A percentile compares a stretch with the other conserved stretches of the same genome.
Evolutionary conservation across 2,797 vertebrate genomes (phyloP).

Genomic region (Gambusia yucatana): DNA sequence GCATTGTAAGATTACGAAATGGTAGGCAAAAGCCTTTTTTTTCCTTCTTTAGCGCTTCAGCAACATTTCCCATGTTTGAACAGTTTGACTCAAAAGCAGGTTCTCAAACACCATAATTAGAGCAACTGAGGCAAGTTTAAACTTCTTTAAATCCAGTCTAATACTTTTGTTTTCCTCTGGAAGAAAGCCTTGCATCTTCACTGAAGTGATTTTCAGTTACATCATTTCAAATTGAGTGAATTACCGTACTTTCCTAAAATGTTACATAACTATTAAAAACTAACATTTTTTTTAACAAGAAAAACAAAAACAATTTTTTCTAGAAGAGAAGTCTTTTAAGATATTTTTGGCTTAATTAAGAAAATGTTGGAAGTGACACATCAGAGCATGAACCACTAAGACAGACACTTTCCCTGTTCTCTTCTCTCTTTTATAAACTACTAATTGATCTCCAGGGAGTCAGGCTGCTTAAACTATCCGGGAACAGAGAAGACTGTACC

Average conservation of each 20-base stretch:
- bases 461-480: constrained; percentile 72
- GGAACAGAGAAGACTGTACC: constrained; percentile 63
- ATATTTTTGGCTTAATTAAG: constrained; percentile 78
- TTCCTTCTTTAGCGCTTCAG: neutral
- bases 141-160: neutral
- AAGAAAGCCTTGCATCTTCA: constrained; percentile 29
- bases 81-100: neutral
- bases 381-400: constrained; percentile 74
- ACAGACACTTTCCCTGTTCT: constrained; percentile 71
- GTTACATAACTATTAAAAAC: constrained; percentile 35
- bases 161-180: constrained; percentile 25
- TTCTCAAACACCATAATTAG: neutral
- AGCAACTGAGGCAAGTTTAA: neutral
- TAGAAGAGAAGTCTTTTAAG: constrained; percentile 49
- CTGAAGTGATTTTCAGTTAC: constrained; percentile 45
- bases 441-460: constrained; percentile 82
- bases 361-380: constrained; percentile 52
- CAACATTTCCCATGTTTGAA: neutral
- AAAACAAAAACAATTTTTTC: constrained; percentile 54
- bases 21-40: neutral
- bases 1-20: neutral
- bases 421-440: constrained; percentile 74
- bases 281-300: constrained; percentile 22
- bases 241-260: constrained; percentile 31
- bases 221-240: constrained; percentile 23